Evolutionary conservation across 2,888 invertebrate species (phyloP).

Genomic region (Ophioninae sp.): DNA sequence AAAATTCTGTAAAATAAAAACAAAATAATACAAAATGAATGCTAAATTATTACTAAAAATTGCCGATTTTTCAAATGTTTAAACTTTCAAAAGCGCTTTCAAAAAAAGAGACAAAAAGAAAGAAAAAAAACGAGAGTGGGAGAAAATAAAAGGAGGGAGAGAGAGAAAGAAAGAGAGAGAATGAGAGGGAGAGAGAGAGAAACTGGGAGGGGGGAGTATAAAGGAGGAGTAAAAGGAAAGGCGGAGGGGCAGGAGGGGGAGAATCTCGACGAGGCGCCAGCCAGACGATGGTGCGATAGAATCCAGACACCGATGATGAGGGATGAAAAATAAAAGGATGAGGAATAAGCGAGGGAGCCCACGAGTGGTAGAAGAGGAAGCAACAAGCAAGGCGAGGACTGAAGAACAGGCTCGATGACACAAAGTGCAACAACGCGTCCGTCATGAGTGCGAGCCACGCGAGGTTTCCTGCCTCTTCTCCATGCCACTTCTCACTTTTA

Average conservation of each 20-base stretch:
- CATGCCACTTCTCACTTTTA: conserved; percentile 53
- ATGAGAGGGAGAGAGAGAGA: neutral
- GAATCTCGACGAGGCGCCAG: conserved; percentile 57
- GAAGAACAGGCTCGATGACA: conserved; percentile 64
- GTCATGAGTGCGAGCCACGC: conserved; percentile 69
- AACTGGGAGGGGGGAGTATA: neutral
- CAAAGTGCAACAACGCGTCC: conserved; percentile 63
- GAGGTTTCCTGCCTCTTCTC: conserved; percentile 58
- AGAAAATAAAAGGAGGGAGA: conserved; percentile 11
- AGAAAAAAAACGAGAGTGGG: neutral
- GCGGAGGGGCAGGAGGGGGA: conserved; percentile 19
- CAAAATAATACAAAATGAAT: too few species aligned
- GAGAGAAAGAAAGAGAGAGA: conserved; percentile 8
- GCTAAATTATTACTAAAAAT: too few species aligned
- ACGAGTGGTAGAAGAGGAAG: conserved; percentile 47
- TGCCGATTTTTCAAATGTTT: too few species aligned
- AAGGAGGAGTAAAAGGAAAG: conserved; percentile 8
- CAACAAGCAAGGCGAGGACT: conserved; percentile 61
- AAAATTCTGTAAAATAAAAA: too few species aligned
- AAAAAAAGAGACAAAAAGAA: neutral
- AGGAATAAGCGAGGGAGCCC: conserved; percentile 37
- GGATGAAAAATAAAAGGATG: conserved; percentile 56
- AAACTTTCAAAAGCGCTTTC: too few species aligned
- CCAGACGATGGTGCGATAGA: conserved; percentile 51
- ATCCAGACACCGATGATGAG: conserved; percentile 53